Percentiles rank a stretch among this genome's conserved stretches.
Conservation (phyloP, 2,888 invertebrate species). For the Nomada flava region DNA sequence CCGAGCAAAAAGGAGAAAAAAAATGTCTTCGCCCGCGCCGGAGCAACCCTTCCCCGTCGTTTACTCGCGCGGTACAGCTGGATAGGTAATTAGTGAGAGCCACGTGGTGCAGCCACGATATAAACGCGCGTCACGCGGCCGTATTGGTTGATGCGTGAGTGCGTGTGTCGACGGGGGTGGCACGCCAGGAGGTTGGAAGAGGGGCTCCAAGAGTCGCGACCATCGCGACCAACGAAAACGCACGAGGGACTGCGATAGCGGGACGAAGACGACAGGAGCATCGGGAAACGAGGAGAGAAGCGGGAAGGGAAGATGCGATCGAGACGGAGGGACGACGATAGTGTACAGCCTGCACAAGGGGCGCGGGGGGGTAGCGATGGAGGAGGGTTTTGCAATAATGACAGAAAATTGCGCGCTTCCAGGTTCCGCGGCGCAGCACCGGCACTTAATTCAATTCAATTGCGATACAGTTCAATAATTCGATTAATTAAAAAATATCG, state of each 20-base stretch:
- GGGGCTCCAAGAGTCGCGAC: slow-evolving; percentile 38
- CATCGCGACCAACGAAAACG: slow-evolving; percentile 31
- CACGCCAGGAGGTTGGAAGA: background rate
- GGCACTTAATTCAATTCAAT: slow-evolving; percentile 83
- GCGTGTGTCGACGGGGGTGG: slow-evolving; percentile 46
- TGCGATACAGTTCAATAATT: slow-evolving; percentile 84
- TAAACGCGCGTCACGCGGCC: slow-evolving; percentile 55
- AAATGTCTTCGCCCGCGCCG: slow-evolving; percentile 39
- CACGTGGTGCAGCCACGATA: slow-evolving; percentile 67
- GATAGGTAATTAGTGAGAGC: slow-evolving; percentile 73
- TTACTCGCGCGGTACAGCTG: slow-evolving; percentile 62
- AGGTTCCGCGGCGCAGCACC: slow-evolving; percentile 72
- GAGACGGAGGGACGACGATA: slow-evolving; percentile 26
- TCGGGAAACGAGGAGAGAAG: slow-evolving; percentile 4
- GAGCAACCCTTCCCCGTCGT: slow-evolving; percentile 55
- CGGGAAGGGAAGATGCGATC: slow-evolving; percentile 25
- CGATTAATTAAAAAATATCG: slow-evolving; percentile 83
- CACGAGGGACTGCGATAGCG: slow-evolving; percentile 25
- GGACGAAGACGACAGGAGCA: slow-evolving; percentile 15
- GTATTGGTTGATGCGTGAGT: slow-evolving; percentile 63
- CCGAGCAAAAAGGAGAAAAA: slow-evolving; percentile 41
- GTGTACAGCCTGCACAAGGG: slow-evolving; percentile 22
- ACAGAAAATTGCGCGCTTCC: slow-evolving; percentile 80
- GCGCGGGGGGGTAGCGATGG: slow-evolving; percentile 5
- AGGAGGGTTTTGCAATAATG: slow-evolving; percentile 72